Evolutionary conservation across 1,140 invertebrate species (phyloP), one percentile per base, ranked within the genome.

Genomic region (Cephus cinctus): DNA sequence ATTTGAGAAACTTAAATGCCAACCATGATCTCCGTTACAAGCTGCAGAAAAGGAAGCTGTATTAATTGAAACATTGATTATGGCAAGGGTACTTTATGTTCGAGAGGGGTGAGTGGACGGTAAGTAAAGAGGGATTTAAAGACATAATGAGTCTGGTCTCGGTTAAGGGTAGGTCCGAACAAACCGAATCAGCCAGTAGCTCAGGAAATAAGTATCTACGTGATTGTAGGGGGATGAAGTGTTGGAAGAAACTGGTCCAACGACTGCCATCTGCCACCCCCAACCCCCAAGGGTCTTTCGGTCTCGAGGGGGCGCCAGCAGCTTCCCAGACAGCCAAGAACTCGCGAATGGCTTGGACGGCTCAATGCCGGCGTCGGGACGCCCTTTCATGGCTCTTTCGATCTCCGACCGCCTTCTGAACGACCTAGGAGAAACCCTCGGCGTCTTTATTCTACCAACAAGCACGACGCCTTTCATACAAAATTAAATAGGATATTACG

Each of bases 181-280:
- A n/a, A n/a, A n/a, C n/a, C n/a, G n/a, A n/a, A n/a, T n/a, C n/a
- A n/a, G n/a, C n/a, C n/a, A n/a, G n/a, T n/a, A n/a, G n/a, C n/a
- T n/a, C n/a, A n/a, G n/a, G 25, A 27, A 27, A 27, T 27, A 27
- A 27, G 25, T 27, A 27, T n/a, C 25, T 27, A 6, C 6, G 25
- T n/a, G 25, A 27, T 6, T n/a, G 6, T 27, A n/a, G 19, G 45
- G 32, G n/a, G 43, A 38, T 38, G 51, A 61, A 61, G 56, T 56
- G 48, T 60, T 48, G 58, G 58, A 62, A 64, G 54, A 55, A 61
- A 62, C 61, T 60, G 51, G 61, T 59, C 52, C 42, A 52, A 55
- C 60, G 61, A 48, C 59, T 65, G 63, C 57, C 63, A 65, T 63
- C 61, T 65, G 63, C 61, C 63, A 53, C 61, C 61, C 63, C 63